Evolutionary conservation across 2,888 invertebrate species (phyloP).

Genomic region (Drosophila melanosoma): DNA sequence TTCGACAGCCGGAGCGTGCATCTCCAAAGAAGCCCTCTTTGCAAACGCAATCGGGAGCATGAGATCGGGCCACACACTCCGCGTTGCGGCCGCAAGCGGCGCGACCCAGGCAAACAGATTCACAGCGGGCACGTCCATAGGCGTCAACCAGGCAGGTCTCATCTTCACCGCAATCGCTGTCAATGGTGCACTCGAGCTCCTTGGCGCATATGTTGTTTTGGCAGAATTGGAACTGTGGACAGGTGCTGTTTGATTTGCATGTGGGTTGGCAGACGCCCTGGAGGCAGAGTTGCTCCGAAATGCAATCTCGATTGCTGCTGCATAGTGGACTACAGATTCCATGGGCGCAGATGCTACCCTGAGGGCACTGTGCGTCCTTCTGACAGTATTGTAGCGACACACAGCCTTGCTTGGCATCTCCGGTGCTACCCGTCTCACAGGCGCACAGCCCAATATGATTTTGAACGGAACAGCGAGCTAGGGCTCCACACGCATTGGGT

Average conservation of each 20-base stretch:
- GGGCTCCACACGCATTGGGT: conserved; percentile 92
- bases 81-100: conserved; percentile 93
- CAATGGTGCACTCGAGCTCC: conserved; percentile 90
- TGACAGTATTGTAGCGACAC: conserved; percentile 93
- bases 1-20: conserved; percentile 91
- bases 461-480: conserved; percentile 90
- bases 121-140: conserved; percentile 91
- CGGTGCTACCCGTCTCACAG: conserved; percentile 93
- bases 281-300: conserved; percentile 93
- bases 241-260: conserved; percentile 91
- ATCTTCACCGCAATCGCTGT: conserved; percentile 90
- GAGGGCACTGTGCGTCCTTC: conserved; percentile 91
- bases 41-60: conserved; percentile 91
- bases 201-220: conserved; percentile 93
- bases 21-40: conserved; percentile 92
- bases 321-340: conserved; percentile 93
- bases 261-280: conserved; percentile 94
- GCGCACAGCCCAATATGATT: conserved; percentile 93
- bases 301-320: conserved; percentile 92
- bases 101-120: conserved; percentile 89
- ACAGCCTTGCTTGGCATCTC: conserved; percentile 94
- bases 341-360: conserved; percentile 93
- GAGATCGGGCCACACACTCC: conserved; percentile 90
- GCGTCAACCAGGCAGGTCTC: conserved; percentile 90
- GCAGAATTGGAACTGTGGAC: conserved; percentile 94